A percentile compares a stretch with the other conserved stretches of the same genome.
phyloP scores from a whole-genome alignment of 2,113 vertebrate genomes.

The Myotis davidii region DNA sequence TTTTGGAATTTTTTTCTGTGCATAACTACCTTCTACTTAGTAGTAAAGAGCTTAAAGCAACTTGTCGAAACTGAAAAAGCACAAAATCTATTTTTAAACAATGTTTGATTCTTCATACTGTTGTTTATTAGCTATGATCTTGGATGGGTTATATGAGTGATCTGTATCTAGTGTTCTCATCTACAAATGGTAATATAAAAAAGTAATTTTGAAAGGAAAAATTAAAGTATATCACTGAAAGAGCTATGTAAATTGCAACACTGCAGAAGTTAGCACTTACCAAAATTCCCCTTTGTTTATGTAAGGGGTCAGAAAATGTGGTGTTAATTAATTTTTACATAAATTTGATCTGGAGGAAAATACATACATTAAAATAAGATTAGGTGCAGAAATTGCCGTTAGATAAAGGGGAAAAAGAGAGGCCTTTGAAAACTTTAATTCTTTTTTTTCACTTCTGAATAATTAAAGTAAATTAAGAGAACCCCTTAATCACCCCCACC shows the following conservation, averaged over 20 bases:
- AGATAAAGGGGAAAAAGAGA: neutral
- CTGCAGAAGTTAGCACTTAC: neutral
- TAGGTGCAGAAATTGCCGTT: neutral
- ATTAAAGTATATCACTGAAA: neutral
- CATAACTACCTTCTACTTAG: neutral
- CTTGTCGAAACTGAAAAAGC: neutral
- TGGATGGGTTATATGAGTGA: neutral
- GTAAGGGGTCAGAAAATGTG: neutral
- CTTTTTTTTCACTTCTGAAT: neutral
- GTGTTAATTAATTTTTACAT: neutral
- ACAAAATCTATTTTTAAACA: neutral
- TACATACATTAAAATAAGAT: constrained; percentile 8
- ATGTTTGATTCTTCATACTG: neutral
- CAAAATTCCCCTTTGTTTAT: neutral
- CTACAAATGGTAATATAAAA: neutral
- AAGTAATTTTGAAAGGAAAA: constrained; percentile 19
- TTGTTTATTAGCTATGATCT: neutral
- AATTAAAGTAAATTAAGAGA: neutral
- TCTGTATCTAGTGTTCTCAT: neutral
- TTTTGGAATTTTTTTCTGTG: neutral
- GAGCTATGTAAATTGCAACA: neutral
- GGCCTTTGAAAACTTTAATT: neutral
- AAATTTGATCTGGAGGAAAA: neutral
- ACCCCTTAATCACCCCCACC: neutral
- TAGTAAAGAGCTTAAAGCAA: neutral